A percentile compares a stretch with the other conserved stretches of the same genome.
Conservation (phyloP, 2,888 invertebrate species). For the Metallyticus violacea region DNA sequence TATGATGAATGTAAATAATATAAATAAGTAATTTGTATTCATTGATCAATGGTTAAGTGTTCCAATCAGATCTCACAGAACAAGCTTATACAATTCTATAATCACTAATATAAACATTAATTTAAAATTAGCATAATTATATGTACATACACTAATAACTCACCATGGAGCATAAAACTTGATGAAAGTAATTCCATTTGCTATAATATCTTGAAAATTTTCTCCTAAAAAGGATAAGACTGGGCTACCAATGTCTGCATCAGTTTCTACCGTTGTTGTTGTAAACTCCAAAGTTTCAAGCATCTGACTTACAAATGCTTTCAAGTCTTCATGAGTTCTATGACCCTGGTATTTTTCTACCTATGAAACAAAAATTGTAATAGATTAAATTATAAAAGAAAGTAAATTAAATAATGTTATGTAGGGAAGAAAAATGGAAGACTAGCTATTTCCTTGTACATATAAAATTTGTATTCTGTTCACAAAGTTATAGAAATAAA, state of each 20-base stretch:
- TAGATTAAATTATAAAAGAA: neutral
- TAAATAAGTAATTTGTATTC: too few relatives aligned
- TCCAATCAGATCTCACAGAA: too few relatives aligned
- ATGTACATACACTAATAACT: slow-evolving; percentile 32
- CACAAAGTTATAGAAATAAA: neutral
- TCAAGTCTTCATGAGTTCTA: slow-evolving; percentile 65
- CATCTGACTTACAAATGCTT: slow-evolving; percentile 70
- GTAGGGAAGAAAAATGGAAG: neutral
- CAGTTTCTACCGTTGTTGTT: slow-evolving; percentile 41
- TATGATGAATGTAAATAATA: too few relatives aligned
- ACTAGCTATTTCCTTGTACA: neutral
- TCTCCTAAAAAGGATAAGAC: slow-evolving; percentile 65
- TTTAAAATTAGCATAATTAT: too few relatives aligned
- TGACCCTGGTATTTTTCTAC: slow-evolving; percentile 72
- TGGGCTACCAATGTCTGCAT: slow-evolving; percentile 44
- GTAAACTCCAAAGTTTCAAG: slow-evolving; percentile 51
- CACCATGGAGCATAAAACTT: slow-evolving; percentile 90
- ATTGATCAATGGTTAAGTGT: too few relatives aligned
- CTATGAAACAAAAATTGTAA: slow-evolving; percentile 46
- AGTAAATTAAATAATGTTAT: neutral
- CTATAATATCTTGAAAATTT: slow-evolving; percentile 67
- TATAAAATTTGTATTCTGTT: neutral
- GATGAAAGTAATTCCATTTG: slow-evolving; percentile 72
- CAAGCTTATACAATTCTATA: too few relatives aligned
- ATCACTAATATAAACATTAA: too few relatives aligned